These are phyloP conservation scores for Zaprionus davidi DNA, from an alignment of 1,140 invertebrate genomes.

Conservation along the genomic window DNA sequence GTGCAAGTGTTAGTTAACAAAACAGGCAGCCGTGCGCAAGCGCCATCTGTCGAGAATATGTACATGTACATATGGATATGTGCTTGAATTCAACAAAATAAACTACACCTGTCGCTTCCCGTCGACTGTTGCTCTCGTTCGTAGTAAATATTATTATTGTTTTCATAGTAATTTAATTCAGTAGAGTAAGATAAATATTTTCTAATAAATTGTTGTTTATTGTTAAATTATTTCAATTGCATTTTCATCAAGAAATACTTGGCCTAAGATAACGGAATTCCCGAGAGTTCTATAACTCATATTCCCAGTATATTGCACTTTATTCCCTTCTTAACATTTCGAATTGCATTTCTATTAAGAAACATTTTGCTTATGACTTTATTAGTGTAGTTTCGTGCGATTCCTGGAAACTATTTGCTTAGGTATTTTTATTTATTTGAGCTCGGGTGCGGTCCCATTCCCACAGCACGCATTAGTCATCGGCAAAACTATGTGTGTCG, in stretches of 20 bases:
- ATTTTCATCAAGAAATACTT: neutral
- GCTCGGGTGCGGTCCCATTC: neutral
- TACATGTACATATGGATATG: too few relatives aligned
- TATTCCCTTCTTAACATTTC: neutral
- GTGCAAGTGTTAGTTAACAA: too few relatives aligned
- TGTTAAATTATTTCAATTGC: neutral
- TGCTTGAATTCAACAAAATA: too few relatives aligned
- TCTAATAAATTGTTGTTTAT: neutral
- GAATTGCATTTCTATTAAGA: neutral
- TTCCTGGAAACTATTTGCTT: conserved; percentile 9
- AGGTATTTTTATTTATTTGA: conserved; percentile 11
- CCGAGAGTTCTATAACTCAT: neutral
- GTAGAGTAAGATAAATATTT: neutral
- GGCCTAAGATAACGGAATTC: neutral
- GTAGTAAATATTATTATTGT: too few relatives aligned
- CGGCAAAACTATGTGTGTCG: neutral
- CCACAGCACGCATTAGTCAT: conserved; percentile 24
- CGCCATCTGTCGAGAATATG: too few relatives aligned
- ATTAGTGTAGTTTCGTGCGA: neutral
- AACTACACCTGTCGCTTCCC: too few relatives aligned
- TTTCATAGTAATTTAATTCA: too few relatives aligned
- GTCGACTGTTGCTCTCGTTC: too few relatives aligned
- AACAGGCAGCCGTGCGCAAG: too few relatives aligned
- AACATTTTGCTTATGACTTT: conserved; percentile 4
- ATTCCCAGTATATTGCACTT: neutral